Percentiles rank a stretch among this genome's conserved stretches.
Evolutionary conservation across 1,140 invertebrate genomes (phyloP).

Genomic region (Dysdera silvatica): DNA sequence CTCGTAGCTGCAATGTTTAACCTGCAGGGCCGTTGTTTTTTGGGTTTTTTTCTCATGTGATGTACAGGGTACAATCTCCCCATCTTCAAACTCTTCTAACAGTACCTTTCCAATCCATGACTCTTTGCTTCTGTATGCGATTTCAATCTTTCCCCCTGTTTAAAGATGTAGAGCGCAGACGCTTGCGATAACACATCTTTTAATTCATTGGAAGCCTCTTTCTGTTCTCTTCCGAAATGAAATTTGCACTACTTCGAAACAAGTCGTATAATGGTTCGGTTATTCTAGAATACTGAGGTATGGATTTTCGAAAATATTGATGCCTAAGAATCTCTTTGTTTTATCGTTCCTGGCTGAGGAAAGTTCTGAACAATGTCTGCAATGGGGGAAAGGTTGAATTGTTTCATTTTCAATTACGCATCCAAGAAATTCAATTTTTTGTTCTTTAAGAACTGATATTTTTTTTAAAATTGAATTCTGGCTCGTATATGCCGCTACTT

Average conservation of each 20-base stretch:
- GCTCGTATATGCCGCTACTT: not conserved
- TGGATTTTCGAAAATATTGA: conserved; percentile 39
- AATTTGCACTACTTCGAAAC: conserved; percentile 41
- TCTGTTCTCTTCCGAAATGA: conserved; percentile 37
- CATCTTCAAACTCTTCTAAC: conserved; percentile 42
- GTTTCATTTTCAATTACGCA: not conserved
- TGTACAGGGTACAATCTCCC: not conserved
- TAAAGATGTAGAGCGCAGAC: conserved; percentile 35
- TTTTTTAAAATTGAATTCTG: not conserved
- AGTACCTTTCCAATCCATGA: conserved; percentile 47
- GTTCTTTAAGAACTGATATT: not conserved
- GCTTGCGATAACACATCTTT: conserved; percentile 35
- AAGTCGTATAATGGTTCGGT: conserved; percentile 42
- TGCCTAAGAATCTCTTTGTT: conserved; percentile 35
- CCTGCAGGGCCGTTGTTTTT: too few species aligned
- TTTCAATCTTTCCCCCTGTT: conserved; percentile 13
- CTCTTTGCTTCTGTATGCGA: conserved; percentile 37
- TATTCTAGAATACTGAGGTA: conserved; percentile 34
- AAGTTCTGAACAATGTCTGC: conserved; percentile 11
- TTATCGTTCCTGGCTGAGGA: conserved; percentile 27
- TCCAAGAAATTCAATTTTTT: not conserved
- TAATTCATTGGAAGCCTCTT: conserved; percentile 40
- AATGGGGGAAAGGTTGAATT: not conserved
- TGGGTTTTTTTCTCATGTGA: not conserved
- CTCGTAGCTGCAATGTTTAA: too few species aligned